phyloP scores from a whole-genome alignment of 2,888 invertebrate species.

The Dryococelus australis region DNA sequence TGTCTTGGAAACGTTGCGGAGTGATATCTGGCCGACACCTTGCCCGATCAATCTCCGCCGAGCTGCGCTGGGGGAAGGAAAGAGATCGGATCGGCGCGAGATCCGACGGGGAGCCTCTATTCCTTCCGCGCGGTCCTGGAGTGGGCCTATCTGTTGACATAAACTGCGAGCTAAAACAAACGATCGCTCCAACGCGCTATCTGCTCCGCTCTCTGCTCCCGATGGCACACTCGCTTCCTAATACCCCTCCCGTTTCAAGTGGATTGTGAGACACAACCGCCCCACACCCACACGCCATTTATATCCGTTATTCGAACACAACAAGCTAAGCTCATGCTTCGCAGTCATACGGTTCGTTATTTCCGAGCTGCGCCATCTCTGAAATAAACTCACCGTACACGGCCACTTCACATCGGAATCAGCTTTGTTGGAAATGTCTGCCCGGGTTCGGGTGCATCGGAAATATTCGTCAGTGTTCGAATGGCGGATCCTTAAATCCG shows the following conservation, averaged over 20 bases:
- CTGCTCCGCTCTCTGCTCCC: not conserved
- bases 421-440: too few relatives aligned
- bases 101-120: not conserved
- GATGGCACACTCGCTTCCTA: not conserved
- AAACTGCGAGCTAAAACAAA: constrained; percentile 24
- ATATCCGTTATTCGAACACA: not conserved
- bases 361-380: too few relatives aligned
- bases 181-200: not conserved
- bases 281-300: too few relatives aligned
- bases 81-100: too few relatives aligned
- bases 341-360: not conserved
- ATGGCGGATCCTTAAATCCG: too few relatives aligned
- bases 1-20: not conserved
- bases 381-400: too few relatives aligned
- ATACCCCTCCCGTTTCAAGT: not conserved
- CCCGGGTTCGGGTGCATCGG: too few relatives aligned
- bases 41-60: not conserved
- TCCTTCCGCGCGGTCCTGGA: not conserved
- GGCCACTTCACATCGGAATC: too few relatives aligned
- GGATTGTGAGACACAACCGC: not conserved
- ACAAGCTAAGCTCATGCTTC: not conserved
- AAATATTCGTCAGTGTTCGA: too few relatives aligned
- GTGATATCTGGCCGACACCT: constrained; percentile 12
- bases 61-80: not conserved
- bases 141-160: constrained; percentile 22